Evolutionary conservation across 1,140 invertebrate genomes (phyloP), one percentile per base, ranked within the genome.

Genomic region (Panagrolaimus sp.): DNA sequence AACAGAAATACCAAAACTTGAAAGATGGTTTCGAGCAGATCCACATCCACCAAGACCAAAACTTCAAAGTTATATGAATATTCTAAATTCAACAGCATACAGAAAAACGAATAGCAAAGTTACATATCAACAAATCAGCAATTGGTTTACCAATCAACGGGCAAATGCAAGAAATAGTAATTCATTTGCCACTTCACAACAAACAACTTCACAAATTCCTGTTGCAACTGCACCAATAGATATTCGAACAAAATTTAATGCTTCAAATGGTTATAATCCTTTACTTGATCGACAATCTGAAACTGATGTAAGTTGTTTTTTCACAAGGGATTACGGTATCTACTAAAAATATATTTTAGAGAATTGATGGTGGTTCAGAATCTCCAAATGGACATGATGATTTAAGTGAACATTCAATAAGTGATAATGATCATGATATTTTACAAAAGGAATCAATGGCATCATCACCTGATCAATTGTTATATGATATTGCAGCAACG

Each of bases 311-410:
- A 1, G 25, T 31, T 9, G 27, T 16, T 66, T 66, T 48, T 38
- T 38, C 7, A 38, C 7, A 7, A 38, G 31, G n/a, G n/a, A n/a
- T n/a, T n/a, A 38, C 2, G 31, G 31, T 7, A 38, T 38, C 31
- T 38, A 4, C 7, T 4, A 38, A 38, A n/a, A 25, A 42, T 11
- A 5, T 4, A 13, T 75, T 78, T 23, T 31, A 82, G 72, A 20
- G 80, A 47, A 82, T 80, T 25, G 72, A 83, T 42, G 78, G 78
- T 38, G 78, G 78, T 9, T 80, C 78, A 3, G 79, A 81, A 48
- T 81, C 79, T 0, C 79, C 79, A 13, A 73, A 66, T 23, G 81
- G 75, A 42, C 78, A 76, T 38, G 79, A 81, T 66, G 79, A 81
- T 53, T 62, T 51, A 7, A 80, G 79, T 51, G 70, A 72, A 14